Evolutionary conservation across 2,797 vertebrate species (phyloP).

Genomic region (Varecia variegata): DNA sequence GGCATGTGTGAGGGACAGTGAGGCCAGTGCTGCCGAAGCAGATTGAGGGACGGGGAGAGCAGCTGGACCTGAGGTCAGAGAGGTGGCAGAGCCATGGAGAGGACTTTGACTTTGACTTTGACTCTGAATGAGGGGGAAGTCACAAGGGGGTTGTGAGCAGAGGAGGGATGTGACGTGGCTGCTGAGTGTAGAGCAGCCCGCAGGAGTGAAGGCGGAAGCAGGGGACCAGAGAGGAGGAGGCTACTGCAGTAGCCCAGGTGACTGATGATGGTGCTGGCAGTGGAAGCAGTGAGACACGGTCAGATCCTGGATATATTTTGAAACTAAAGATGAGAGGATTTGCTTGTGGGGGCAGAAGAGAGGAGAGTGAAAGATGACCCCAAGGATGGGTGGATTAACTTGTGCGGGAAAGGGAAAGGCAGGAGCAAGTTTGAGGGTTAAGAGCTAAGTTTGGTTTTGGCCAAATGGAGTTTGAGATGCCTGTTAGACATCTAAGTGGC

Average conservation of each 20-base stretch:
- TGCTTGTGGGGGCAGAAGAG: not conserved
- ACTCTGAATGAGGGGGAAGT: not conserved
- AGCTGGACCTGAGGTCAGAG: not conserved
- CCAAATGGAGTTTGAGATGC: slow-evolving; percentile 14
- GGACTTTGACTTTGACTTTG: not conserved
- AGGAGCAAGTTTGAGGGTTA: not conserved
- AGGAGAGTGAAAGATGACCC: slow-evolving; percentile 1
- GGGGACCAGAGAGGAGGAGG: not conserved
- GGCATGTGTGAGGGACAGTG: not conserved
- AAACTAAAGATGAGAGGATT: slow-evolving; percentile 11
- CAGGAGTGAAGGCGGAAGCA: not conserved
- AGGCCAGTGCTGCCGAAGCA: not conserved
- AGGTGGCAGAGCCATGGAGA: not conserved
- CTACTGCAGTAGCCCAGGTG: not conserved
- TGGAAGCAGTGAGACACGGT: not conserved
- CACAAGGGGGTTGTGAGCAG: not conserved
- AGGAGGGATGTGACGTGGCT: not conserved
- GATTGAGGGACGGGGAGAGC: not conserved
- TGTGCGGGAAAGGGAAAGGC: not conserved
- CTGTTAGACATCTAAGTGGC: slow-evolving; percentile 13
- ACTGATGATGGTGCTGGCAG: not conserved
- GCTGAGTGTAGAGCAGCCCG: not conserved
- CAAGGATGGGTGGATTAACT: not conserved
- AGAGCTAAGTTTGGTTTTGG: not conserved
- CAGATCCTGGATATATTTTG: not conserved